Percentiles rank a stretch among this genome's conserved stretches.
Evolutionary conservation across 2,113 vertebrate species (phyloP).

Genomic region (Sinocyclocheilus rhinocerous): DNA sequence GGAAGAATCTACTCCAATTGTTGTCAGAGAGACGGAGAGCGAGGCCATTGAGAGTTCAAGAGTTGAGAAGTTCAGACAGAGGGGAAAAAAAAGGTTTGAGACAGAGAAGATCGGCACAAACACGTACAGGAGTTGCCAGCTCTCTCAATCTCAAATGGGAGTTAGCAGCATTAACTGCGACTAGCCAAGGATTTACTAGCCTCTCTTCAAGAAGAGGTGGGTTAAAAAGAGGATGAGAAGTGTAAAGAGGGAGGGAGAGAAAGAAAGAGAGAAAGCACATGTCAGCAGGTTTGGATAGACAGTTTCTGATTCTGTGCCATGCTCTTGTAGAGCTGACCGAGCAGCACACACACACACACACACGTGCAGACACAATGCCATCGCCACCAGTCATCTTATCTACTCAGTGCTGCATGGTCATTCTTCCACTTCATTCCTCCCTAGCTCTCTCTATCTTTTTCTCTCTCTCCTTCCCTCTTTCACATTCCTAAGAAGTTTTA

Average conservation of each 20-base stretch:
- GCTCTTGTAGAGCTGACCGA: slow-evolving; percentile 40
- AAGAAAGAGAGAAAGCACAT: neutral
- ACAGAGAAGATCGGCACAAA: slow-evolving; percentile 53
- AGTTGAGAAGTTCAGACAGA: slow-evolving; percentile 78
- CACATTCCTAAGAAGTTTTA: neutral
- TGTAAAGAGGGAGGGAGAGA: neutral
- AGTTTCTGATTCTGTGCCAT: slow-evolving; percentile 35
- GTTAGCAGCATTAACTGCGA: neutral
- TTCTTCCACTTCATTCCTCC: slow-evolving; percentile 21
- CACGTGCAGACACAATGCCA: slow-evolving; percentile 23
- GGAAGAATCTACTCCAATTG: slow-evolving; percentile 68
- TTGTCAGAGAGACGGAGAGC: slow-evolving; percentile 50
- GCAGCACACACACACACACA: slow-evolving; percentile 25
- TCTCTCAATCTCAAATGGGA: neutral
- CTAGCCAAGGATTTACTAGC: neutral
- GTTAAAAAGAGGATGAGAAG: neutral
- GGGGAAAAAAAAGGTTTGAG: slow-evolving; percentile 51
- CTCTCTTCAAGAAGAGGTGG: neutral
- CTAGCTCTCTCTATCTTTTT: neutral
- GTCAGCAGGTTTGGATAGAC: slow-evolving; percentile 26
- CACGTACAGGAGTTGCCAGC: neutral
- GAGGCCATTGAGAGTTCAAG: slow-evolving; percentile 66
- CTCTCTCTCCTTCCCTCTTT: neutral
- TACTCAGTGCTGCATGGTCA: slow-evolving; percentile 23
- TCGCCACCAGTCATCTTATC: slow-evolving; percentile 54